Evolutionary conservation across 2,797 vertebrate genomes (phyloP), one percentile per base, ranked within the genome.

Genomic region (Danionella dracula): DNA sequence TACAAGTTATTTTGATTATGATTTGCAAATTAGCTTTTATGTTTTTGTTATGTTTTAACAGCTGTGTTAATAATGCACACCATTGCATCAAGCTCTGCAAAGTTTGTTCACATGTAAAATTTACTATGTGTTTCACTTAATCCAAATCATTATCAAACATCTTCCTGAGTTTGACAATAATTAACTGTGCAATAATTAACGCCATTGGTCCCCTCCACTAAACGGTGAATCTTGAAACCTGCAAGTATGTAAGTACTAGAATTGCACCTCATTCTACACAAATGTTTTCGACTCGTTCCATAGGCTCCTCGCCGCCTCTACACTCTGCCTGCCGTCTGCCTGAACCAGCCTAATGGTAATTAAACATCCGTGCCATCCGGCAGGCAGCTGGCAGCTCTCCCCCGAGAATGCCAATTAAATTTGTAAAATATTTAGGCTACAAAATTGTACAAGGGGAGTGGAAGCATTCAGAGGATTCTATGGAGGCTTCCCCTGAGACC

Each of bases 381-480:
- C 87, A 83, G 87, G 88, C 90, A 91, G 88, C 89, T 91, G 90
- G 85, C 83, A 73, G 81, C 76, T 78, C 79, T 81, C 89, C 86
- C 86, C 58, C 0, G 83, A 88, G 90, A 81, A 90, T 84, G 90
- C 86, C 89, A 91, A 91, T 91, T 91, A 91, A 88, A 86, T 90
- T 88, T 87, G 89, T 88, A 88, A 90, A 90, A 90, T 87, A 90
- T 91, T 90, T 91, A 90, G 83, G 88, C 84, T 88, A 91, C 89
- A 90, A 90, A 90, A 90, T 86, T 88, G 87, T 88, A 90, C 86
- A 90, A 89, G 87, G 82, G 81, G 76, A 81, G 79, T 78, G 74
- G 82, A 32, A 71, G 78, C 82, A 82, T 87, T 85, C 77, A 78
- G 74, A 35, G 81, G 83, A 83, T 76, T 86, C 87, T 85, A 84